phyloP scores from a whole-genome alignment of 2,797 vertebrate genomes.

The Labroides dimidiatus region DNA sequence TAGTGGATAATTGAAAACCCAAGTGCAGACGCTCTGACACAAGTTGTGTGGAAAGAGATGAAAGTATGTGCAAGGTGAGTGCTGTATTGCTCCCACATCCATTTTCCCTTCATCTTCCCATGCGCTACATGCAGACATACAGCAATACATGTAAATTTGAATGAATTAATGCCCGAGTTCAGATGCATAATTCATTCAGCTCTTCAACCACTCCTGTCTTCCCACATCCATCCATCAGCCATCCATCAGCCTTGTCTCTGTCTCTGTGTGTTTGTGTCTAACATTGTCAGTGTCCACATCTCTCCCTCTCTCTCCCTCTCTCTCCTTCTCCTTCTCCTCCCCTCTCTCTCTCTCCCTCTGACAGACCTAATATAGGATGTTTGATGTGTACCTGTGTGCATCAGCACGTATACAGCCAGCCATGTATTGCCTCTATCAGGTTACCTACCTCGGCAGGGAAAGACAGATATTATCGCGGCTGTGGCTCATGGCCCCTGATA shows the following conservation, averaged over 20 bases:
- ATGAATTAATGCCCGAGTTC: constrained; percentile 33
- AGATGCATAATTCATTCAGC: constrained; percentile 44
- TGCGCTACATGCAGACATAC: constrained; percentile 2
- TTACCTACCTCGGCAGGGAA: constrained; percentile 64
- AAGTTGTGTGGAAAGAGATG: constrained; percentile 42
- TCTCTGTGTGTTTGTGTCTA: constrained; percentile 40
- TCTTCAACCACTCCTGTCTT: constrained; percentile 19
- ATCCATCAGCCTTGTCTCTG: constrained; percentile 33
- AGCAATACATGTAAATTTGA: constrained; percentile 22
- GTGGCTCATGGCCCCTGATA: constrained; percentile 73
- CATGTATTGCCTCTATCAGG: constrained; percentile 72
- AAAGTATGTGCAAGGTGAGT: constrained; percentile 38
- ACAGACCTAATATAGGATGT: constrained; percentile 76
- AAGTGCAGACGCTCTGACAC: constrained; percentile 43
- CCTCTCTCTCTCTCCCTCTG: constrained; percentile 35
- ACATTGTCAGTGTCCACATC: constrained; percentile 42
- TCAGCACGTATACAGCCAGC: constrained; percentile 53
- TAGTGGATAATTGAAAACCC: constrained; percentile 73
- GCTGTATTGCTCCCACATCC: constrained; percentile 17
- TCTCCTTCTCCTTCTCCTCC: neutral
- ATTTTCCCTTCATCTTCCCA: constrained; percentile 5
- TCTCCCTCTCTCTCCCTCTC: too few species aligned
- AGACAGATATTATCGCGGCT: constrained; percentile 74
- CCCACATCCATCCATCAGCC: constrained; percentile 38
- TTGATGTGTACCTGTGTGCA: constrained; percentile 77